Percentiles rank a stretch among this genome's conserved stretches.
Conservation (phyloP, 2,797 vertebrate species). For the Lithobates sylvaticus region DNA sequence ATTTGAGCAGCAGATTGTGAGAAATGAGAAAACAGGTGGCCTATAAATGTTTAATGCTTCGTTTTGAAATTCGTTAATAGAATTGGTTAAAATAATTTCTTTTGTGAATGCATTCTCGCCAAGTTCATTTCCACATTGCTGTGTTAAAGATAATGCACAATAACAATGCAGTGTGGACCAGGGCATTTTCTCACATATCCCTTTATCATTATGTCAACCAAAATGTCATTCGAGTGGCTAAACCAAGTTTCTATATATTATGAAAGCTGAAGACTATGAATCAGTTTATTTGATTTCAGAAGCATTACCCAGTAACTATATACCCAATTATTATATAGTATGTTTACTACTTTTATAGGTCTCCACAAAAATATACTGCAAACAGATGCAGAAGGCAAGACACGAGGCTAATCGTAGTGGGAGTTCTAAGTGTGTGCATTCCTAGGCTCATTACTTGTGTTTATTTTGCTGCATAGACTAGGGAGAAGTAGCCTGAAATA, state of each 20-base stretch:
- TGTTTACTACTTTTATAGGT: no score
- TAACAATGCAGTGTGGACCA: neutral
- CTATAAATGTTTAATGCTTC: conserved; percentile 43
- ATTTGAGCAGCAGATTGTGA: conserved; percentile 31
- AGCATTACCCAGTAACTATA: neutral
- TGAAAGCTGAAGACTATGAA: neutral
- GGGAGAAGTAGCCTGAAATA: no score
- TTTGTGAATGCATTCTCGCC: neutral
- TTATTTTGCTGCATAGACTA: no score
- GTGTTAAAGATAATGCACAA: neutral
- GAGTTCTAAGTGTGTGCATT: no score
- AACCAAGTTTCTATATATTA: neutral
- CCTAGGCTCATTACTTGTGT: no score
- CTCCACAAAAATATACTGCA: no score
- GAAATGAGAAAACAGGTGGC: conserved; percentile 31
- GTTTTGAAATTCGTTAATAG: conserved; percentile 26
- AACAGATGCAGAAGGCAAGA: no score
- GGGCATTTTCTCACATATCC: neutral
- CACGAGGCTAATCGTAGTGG: no score
- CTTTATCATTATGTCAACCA: neutral
- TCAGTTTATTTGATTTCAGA: neutral
- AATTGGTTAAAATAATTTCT: conserved; percentile 36
- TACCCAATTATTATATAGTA: no score
- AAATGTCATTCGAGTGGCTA: neutral
- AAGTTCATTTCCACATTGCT: neutral